Percentiles rank a stretch among this genome's conserved stretches.
phyloP scores from a whole-genome alignment of 2,797 vertebrate species.

The Liparis tanakae region DNA sequence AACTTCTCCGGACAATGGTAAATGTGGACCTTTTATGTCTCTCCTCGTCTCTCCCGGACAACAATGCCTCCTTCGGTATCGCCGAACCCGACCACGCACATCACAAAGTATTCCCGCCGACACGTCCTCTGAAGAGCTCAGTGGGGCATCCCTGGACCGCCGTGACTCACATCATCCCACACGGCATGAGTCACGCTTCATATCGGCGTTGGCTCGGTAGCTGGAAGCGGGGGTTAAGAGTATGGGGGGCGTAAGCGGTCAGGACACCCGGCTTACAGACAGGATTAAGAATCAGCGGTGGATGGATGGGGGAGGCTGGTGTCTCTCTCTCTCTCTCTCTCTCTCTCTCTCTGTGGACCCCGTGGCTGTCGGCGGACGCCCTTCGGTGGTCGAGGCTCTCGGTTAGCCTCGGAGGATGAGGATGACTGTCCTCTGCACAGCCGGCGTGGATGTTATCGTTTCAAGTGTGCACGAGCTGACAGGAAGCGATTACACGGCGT shows the following conservation, averaged over 20 bases:
- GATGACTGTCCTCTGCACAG: slow-evolving; percentile 26
- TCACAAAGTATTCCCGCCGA: slow-evolving; percentile 51
- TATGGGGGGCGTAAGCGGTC: slow-evolving; percentile 71
- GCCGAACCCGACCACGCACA: slow-evolving; percentile 39
- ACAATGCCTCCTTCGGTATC: slow-evolving; percentile 22
- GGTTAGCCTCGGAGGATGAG: slow-evolving; percentile 38
- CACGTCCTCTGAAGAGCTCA: slow-evolving; percentile 58
- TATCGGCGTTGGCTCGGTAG: slow-evolving; percentile 47
- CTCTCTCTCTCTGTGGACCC: slow-evolving; percentile 41
- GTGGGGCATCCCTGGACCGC: slow-evolving; percentile 63
- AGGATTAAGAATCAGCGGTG: slow-evolving; percentile 69
- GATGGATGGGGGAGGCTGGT: slow-evolving; percentile 55
- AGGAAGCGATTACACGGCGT: slow-evolving; percentile 24
- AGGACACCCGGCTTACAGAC: slow-evolving; percentile 70
- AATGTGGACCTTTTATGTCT: slow-evolving; percentile 21
- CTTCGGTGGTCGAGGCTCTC: slow-evolving; percentile 31
- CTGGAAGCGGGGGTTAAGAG: slow-evolving; percentile 67
- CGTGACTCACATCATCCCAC: slow-evolving; percentile 76
- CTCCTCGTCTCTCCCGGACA: slow-evolving; percentile 20
- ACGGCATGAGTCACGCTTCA: slow-evolving; percentile 70
- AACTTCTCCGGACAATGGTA: slow-evolving; percentile 17
- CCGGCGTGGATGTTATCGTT: slow-evolving; percentile 24
- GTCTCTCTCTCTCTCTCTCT: slow-evolving; percentile 45
- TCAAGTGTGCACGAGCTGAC: slow-evolving; percentile 14
- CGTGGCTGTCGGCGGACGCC: slow-evolving; percentile 45